A percentile compares a stretch with the other conserved stretches of the same genome.
These are phyloP conservation scores for Prosopocoilus inquinatus DNA, from an alignment of 2,888 invertebrate genomes.

Conservation along the genomic window DNA sequence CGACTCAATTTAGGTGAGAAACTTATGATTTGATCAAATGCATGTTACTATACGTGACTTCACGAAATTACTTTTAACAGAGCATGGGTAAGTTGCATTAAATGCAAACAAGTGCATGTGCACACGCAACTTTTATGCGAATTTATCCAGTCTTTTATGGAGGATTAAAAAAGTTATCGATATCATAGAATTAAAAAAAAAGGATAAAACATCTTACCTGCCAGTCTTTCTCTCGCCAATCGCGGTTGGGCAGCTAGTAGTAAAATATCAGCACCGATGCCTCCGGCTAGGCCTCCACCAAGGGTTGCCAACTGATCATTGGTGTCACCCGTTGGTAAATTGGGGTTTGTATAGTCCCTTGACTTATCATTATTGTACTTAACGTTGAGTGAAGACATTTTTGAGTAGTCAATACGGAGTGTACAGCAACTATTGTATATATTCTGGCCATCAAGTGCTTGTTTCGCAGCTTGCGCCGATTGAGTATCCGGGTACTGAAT, in stretches of 20 bases:
- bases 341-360: conserved; percentile 98
- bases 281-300: conserved; percentile 54
- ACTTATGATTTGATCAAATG: too few species aligned
- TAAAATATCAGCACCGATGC: conserved; percentile 66
- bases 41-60: too few species aligned
- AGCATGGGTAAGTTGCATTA: too few species aligned
- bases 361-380: conserved; percentile 99
- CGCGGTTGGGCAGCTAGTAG: conserved; percentile 55
- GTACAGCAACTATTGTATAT: conserved; percentile 99
- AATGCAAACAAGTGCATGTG: too few species aligned
- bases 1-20: too few species aligned
- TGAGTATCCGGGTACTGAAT: conserved; percentile 98
- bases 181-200: too few species aligned
- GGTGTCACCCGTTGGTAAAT: conserved; percentile 90
- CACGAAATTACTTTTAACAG: too few species aligned
- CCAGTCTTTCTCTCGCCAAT: conserved; percentile 56
- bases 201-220: conserved; percentile 39
- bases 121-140: too few species aligned
- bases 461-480: conserved; percentile 96
- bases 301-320: conserved; percentile 59
- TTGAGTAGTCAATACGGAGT: conserved; percentile 97
- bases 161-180: too few species aligned
- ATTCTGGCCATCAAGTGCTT: conserved; percentile 96
- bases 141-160: too few species aligned
- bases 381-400: conserved; percentile 96